phyloP scores from a whole-genome alignment of 1,140 invertebrate species.

The Temnothorax curvispinosus region DNA sequence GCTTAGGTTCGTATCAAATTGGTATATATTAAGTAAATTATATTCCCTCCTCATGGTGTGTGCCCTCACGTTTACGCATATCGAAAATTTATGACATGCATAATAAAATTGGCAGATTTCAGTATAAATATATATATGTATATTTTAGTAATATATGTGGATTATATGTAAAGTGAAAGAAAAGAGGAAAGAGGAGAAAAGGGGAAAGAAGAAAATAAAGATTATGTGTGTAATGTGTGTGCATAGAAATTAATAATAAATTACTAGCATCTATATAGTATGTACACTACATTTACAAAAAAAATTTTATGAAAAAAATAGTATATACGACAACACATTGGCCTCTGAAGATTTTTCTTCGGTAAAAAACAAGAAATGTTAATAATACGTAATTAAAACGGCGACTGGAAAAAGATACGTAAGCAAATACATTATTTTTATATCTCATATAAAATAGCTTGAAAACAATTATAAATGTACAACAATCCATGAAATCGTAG shows the following conservation, averaged over 20 bases:
- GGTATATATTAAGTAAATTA: constrained; percentile 41
- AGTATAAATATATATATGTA: constrained; percentile 43
- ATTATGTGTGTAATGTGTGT: constrained; percentile 10
- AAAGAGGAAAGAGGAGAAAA: neutral
- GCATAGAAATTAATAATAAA: constrained; percentile 48
- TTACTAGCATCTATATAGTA: constrained; percentile 38
- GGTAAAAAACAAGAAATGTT: constrained; percentile 8
- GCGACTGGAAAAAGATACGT: constrained; percentile 7
- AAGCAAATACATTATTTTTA: neutral
- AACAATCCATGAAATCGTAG: neutral
- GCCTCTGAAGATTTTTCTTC: neutral
- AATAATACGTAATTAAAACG: neutral
- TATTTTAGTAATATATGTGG: constrained; percentile 32
- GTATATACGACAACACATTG: neutral
- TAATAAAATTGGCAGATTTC: constrained; percentile 48
- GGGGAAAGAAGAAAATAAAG: neutral
- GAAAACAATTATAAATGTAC: neutral
- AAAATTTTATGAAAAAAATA: constrained; percentile 3
- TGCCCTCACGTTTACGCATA: constrained; percentile 34
- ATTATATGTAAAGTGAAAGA: constrained; percentile 23
- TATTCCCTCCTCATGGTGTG: neutral
- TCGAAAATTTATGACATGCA: constrained; percentile 50
- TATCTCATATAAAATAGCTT: neutral
- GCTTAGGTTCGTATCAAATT: constrained; percentile 12
- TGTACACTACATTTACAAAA: constrained; percentile 39